Conservation (phyloP, 2,113 vertebrate species). For the Nibea coibor region DNA sequence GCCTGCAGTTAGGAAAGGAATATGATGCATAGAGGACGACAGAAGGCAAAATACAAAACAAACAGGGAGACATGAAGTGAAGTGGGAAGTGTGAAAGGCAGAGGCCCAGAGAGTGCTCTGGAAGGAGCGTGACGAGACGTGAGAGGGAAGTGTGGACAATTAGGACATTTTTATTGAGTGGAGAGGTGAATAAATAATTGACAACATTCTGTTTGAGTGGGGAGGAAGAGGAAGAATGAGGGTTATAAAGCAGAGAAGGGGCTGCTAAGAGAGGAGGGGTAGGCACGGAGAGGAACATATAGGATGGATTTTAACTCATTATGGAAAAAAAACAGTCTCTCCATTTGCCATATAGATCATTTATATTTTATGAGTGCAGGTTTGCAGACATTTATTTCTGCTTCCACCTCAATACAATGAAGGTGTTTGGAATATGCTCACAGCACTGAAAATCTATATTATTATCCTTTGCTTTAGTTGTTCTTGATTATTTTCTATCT, state of each 20-base stretch:
- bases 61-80: constrained; percentile 40
- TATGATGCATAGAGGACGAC: constrained; percentile 26
- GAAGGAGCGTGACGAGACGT: constrained; percentile 36
- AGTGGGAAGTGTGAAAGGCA: constrained; percentile 68
- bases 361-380: neutral
- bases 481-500: neutral
- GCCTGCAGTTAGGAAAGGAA: neutral
- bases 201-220: constrained; percentile 50
- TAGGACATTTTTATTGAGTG: constrained; percentile 73
- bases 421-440: neutral
- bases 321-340: neutral
- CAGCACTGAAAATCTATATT: neutral
- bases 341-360: neutral
- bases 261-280: neutral
- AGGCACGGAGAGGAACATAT: constrained; percentile 6
- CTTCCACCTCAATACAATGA: neutral
- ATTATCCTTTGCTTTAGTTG: neutral
- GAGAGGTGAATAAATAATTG: constrained; percentile 76
- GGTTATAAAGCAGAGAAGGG: constrained; percentile 26
- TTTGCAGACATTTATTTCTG: neutral
- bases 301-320: neutral
- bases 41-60: neutral
- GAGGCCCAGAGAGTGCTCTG: constrained; percentile 40
- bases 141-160: constrained; percentile 66
- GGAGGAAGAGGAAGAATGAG: constrained; percentile 29